Evolutionary conservation across 2,888 invertebrate genomes (phyloP), one percentile per base, ranked within the genome.

Genomic region (Noctua comes): DNA sequence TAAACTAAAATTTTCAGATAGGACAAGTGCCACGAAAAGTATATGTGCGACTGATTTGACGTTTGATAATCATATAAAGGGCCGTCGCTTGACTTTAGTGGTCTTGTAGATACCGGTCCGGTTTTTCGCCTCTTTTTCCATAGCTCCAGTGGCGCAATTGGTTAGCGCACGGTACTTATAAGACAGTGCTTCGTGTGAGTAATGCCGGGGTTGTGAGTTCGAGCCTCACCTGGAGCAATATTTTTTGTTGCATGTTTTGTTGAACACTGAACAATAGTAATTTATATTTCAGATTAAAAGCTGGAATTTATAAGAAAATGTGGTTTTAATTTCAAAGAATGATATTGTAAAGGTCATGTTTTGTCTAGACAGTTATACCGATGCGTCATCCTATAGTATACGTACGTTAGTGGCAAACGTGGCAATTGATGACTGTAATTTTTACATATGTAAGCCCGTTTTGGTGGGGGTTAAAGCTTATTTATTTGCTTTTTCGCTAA

Each of bases 91-190:
- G 95, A 95, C 92, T 91, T 75, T 79, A 85, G 86, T 90, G 86
- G 82, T 84, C 75, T 62, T 78, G 91, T 90, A 91, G 86, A 88
- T 91, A 54, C 0, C 16, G 72, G 84, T 71, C n/a, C 59, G 78
- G 86, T 92, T 92, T 95, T 96, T 96, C 92, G 87, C 24, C 74
- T 1, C 0, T 1, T 2, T 36, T 18, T 6, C 36, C 92, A 92
- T 91, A 97, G 98, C 99, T 98, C 99, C 98, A 99, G 99, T 99
- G 99, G 99, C 99, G 99, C 99, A 99, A 99, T 99, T 98, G 99
- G 99, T 99, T 99, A 99, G 99, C 99, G 99, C 99, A 99, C 99
- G 99, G 99, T 99, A 99, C 99, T 99, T 99, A 99, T 99, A 99
- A 98, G 98, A 98, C 99, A 99, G 99, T 99, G 97, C 97, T 80